phyloP scores from a whole-genome alignment of 2,888 invertebrate genomes.

The Rutpela maculata region DNA sequence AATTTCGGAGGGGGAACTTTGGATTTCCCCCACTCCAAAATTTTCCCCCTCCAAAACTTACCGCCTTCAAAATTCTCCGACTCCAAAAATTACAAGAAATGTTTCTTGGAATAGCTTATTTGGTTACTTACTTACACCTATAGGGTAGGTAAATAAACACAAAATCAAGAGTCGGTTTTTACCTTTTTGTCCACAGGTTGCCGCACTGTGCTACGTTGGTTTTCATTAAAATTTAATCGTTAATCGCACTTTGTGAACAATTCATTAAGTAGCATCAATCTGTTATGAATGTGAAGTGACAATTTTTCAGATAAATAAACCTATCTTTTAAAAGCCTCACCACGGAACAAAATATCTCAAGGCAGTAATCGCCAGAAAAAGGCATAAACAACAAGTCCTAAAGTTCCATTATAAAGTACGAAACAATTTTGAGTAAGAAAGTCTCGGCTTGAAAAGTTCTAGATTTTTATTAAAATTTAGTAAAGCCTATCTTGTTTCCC shows the following conservation, averaged over 20 bases:
- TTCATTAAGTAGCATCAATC: neutral
- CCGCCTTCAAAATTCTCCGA: no score
- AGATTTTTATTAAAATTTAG: slow-evolving; percentile 55
- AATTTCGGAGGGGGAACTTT: no score
- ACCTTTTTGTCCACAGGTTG: no score
- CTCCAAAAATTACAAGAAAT: no score
- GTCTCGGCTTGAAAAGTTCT: slow-evolving; percentile 44
- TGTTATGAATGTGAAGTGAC: neutral
- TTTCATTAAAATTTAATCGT: neutral
- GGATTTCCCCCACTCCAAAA: no score
- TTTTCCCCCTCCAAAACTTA: no score
- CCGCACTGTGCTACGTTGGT: no score
- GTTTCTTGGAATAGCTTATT: no score
- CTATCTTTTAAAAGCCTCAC: neutral
- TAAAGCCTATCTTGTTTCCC: slow-evolving; percentile 49
- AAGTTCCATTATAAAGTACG: slow-evolving; percentile 55
- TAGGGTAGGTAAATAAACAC: no score
- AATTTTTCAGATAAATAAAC: neutral
- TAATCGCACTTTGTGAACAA: neutral
- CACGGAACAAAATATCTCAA: slow-evolving; percentile 52
- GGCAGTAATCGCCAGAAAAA: slow-evolving; percentile 54
- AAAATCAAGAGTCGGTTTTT: no score
- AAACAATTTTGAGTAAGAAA: slow-evolving; percentile 50
- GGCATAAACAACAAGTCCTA: slow-evolving; percentile 53
- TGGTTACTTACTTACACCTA: no score